phyloP scores from a whole-genome alignment of 2,113 vertebrate species.

The Semnornis frantzii region DNA sequence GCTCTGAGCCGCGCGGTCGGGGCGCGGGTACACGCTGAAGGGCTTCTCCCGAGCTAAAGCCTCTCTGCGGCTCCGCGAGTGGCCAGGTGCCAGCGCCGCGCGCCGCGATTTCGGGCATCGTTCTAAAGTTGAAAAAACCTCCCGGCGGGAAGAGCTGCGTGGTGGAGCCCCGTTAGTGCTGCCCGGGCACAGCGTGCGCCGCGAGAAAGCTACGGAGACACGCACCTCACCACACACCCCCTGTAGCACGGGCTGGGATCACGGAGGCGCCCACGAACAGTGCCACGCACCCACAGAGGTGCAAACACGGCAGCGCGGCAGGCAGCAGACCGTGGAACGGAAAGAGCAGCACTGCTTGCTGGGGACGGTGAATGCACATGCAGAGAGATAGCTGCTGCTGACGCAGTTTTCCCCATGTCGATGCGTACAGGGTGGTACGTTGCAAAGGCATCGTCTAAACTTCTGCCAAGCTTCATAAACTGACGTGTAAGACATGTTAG shows the following conservation, averaged over 20 bases:
- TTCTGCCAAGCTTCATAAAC: neutral
- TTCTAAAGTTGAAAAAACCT: neutral
- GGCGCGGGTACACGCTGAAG: no score
- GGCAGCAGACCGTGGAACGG: accelerated
- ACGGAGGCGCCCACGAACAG: no score
- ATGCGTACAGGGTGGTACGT: neutral
- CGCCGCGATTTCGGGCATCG: neutral
- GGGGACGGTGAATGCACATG: accelerated
- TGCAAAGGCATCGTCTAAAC: neutral
- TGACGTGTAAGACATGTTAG: neutral
- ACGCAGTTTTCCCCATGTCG: accelerated
- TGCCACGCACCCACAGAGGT: no score
- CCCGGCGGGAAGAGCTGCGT: accelerated
- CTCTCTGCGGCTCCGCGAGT: neutral
- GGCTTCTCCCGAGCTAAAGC: neutral
- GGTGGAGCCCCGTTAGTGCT: neutral
- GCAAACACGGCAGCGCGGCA: accelerated
- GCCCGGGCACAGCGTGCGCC: neutral
- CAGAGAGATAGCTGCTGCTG: neutral
- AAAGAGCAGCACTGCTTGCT: accelerated
- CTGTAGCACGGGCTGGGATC: no score
- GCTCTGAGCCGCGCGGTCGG: neutral
- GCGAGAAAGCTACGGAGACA: neutral
- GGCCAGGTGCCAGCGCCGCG: neutral
- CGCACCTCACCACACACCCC: no score